phyloP scores from a whole-genome alignment of 2,113 vertebrate genomes.

The Gymnorhina tibicen region DNA sequence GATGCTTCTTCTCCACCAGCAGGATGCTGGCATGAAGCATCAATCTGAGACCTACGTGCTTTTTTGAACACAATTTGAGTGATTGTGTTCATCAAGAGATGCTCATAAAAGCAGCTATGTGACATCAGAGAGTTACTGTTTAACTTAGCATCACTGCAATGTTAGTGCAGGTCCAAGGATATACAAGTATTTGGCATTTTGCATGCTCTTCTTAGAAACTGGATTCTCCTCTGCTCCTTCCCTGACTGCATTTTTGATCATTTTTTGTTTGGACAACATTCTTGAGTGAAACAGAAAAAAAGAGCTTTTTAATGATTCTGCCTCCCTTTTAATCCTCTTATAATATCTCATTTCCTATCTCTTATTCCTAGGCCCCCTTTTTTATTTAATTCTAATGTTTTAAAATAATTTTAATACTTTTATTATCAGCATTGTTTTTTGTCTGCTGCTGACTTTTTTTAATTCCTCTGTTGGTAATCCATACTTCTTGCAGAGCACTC shows the following conservation, averaged over 20 bases:
- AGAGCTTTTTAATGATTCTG: not conserved
- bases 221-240: not conserved
- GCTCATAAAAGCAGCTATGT: not conserved
- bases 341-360: not conserved
- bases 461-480: not conserved
- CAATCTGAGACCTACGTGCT: not conserved
- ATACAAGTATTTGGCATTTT: not conserved
- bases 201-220: not conserved
- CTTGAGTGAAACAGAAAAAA: not conserved
- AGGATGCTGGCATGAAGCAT: not conserved
- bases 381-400: not conserved
- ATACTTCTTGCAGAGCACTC: not conserved
- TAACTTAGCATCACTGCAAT: not conserved
- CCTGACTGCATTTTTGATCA: not conserved
- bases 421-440: not conserved
- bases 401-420: not conserved
- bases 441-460: not conserved
- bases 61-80: not conserved
- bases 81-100: not conserved
- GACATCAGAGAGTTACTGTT: not conserved
- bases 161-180: not conserved
- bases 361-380: not conserved
- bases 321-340: not conserved
- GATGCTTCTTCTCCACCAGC: not conserved
- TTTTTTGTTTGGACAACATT: not conserved